These are phyloP conservation scores for Ornithoptera alexandrae DNA, from an alignment of 2,888 invertebrate genomes.

Conservation along the genomic window DNA sequence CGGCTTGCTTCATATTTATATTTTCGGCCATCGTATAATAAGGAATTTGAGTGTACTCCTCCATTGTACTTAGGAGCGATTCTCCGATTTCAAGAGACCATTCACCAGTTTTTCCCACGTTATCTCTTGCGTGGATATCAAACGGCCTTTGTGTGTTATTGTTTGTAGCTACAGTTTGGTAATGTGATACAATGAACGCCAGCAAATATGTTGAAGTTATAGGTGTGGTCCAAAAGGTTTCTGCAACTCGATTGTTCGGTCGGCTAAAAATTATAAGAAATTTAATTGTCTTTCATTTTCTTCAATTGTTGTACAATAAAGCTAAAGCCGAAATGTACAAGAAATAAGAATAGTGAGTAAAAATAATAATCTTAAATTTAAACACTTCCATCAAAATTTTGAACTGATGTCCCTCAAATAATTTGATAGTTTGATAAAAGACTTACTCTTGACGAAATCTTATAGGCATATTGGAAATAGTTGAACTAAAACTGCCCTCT, in stretches of 20 bases:
- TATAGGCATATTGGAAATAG: slow-evolving; percentile 86
- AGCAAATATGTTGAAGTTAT: slow-evolving; percentile 90
- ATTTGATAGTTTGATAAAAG: not conserved
- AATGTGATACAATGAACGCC: slow-evolving; percentile 92
- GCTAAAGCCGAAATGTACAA: no score
- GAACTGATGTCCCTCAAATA: no score
- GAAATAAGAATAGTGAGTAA: no score
- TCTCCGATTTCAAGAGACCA: slow-evolving; percentile 72
- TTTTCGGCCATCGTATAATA: slow-evolving; percentile 75
- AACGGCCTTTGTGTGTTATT: slow-evolving; percentile 51
- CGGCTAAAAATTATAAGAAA: slow-evolving; percentile 38
- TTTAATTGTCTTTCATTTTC: not conserved
- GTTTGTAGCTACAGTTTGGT: slow-evolving; percentile 54
- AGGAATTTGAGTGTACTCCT: slow-evolving; percentile 75
- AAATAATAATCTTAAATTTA: no score
- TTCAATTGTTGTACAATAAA: not conserved
- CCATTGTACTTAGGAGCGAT: slow-evolving; percentile 73
- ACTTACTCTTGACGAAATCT: slow-evolving; percentile 46
- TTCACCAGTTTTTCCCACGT: slow-evolving; percentile 59
- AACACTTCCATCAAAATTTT: no score
- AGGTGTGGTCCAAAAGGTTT: slow-evolving; percentile 79
- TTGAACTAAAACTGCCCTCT: slow-evolving; percentile 67
- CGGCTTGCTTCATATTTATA: slow-evolving; percentile 84
- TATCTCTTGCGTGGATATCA: slow-evolving; percentile 66
- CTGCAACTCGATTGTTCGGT: slow-evolving; percentile 48